These are phyloP conservation scores for Harpalus rufipes DNA, from an alignment of 2,888 invertebrate species.

Conservation along the genomic window DNA sequence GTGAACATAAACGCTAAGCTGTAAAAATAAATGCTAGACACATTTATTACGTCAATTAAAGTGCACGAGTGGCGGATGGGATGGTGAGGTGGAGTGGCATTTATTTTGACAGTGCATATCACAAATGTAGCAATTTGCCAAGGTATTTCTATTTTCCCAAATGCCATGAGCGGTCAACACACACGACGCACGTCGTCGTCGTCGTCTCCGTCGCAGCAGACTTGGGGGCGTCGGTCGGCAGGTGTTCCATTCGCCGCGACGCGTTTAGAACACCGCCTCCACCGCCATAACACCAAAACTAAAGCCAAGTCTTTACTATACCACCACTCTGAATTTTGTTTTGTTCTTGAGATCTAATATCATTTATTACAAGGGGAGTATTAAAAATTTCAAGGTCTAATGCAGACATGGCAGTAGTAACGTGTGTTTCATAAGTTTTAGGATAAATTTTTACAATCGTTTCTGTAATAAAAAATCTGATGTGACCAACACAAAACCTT, in stretches of 20 bases:
- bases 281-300: not conserved
- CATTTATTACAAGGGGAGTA: too few relatives aligned
- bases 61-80: not conserved
- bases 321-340: not conserved
- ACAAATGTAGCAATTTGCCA: conserved; percentile 30
- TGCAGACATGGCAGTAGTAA: too few relatives aligned
- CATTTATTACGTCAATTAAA: conserved; percentile 1
- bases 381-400: too few relatives aligned
- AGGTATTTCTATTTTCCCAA: conserved; percentile 40
- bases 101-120: conserved; percentile 20
- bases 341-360: too few relatives aligned
- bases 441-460: too few relatives aligned
- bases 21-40: conserved; percentile 3
- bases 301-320: not conserved
- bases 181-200: conserved; percentile 17
- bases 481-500: too few relatives aligned
- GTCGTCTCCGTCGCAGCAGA: conserved; percentile 19
- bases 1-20: not conserved
- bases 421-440: too few relatives aligned
- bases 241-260: conserved; percentile 47
- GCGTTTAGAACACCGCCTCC: conserved; percentile 18
- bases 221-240: conserved; percentile 62
- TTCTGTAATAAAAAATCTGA: too few relatives aligned
- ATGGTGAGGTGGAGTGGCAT: not conserved
- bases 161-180: conserved; percentile 42